Base-by-base conservation (phyloP, 2,797 vertebrate species). In the Muscicapa striata region DNA sequence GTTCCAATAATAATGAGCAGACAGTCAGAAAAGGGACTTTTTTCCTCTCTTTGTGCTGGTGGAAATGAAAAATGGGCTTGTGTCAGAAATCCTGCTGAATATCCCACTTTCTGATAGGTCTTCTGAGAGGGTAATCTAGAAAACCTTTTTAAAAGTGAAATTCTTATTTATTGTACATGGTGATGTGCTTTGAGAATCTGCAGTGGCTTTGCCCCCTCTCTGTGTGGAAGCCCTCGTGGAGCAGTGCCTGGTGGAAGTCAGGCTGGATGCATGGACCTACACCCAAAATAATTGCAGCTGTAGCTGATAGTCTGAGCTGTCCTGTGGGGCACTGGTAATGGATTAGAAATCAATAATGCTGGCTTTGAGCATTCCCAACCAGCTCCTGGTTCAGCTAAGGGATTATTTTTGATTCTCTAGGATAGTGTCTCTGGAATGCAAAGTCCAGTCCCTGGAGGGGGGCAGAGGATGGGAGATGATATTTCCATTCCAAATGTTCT, bases 1-100 rank as follows among this genome's bases (percentile, higher is more conserved):
- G 46, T 48, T 90, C 70, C 86, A 93, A 64, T 67, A 90, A 76
- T 82, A 68, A 89, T 80, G 75, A 89, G 49, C 78, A 92, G 67
- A 40, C 46, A 69, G 40, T 52, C 46, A 51, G 61, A 57, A 75
- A 92, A 72, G 29, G 64, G 58, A 61, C n/a, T 36, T 57, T 82
- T 69, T 61, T 57, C 3, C 43, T 89, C 49, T 70, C 74, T 46
- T 43, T 83, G 38, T 57, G 29, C 59, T 73, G 61, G 17, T 70
- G 40, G 48, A 64, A 68, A 45, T 85, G 68, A 93, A 79, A 92
- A 87, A 74, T 58, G 55, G 64, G 30, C 69, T 82, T 27, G 18
- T 87, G 70, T 89, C 49, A 84, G 84, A 70, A 92, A 57, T 89
- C 29, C 32, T 78, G 80, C 70, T 81, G 77, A 88, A 43, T 48